Percentiles rank a stretch among this genome's conserved stretches.
These are phyloP conservation scores for Melieria picta DNA, from an alignment of 2,888 invertebrate species.

Conservation along the genomic window DNA sequence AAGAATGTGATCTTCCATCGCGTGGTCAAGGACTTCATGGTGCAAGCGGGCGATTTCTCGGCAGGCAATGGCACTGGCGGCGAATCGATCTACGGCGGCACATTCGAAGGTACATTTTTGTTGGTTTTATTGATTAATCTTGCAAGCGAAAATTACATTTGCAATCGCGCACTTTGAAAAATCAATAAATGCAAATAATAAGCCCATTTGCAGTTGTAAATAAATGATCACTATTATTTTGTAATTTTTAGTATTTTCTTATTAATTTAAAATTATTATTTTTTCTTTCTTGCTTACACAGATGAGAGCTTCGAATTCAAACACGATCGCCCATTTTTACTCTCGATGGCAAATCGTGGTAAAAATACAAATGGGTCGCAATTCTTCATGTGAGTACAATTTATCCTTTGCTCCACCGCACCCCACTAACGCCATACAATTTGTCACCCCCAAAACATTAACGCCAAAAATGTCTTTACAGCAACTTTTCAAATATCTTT, in stretches of 20 bases:
- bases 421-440: neutral
- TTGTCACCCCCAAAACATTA: conserved; percentile 28
- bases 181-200: too few relatives aligned
- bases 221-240: too few relatives aligned
- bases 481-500: conserved; percentile 35
- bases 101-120: conserved; percentile 83
- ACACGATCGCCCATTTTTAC: conserved; percentile 88
- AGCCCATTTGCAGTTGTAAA: too few relatives aligned
- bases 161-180: too few relatives aligned
- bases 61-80: conserved; percentile 97
- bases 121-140: too few relatives aligned
- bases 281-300: conserved; percentile 69
- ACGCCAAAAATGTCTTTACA: conserved; percentile 45
- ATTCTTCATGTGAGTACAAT: conserved; percentile 93
- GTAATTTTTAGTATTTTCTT: too few relatives aligned
- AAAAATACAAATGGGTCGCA: conserved; percentile 98
- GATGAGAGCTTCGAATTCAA: conserved; percentile 93
- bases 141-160: too few relatives aligned
- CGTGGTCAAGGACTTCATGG: conserved; percentile 97
- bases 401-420: neutral
- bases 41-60: conserved; percentile 90
- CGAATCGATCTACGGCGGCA: conserved; percentile 97
- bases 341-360: conserved; percentile 99
- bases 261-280: neutral
- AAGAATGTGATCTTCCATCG: conserved; percentile 91